phyloP scores from a whole-genome alignment of 1,140 invertebrate species.

The Samia ricini region DNA sequence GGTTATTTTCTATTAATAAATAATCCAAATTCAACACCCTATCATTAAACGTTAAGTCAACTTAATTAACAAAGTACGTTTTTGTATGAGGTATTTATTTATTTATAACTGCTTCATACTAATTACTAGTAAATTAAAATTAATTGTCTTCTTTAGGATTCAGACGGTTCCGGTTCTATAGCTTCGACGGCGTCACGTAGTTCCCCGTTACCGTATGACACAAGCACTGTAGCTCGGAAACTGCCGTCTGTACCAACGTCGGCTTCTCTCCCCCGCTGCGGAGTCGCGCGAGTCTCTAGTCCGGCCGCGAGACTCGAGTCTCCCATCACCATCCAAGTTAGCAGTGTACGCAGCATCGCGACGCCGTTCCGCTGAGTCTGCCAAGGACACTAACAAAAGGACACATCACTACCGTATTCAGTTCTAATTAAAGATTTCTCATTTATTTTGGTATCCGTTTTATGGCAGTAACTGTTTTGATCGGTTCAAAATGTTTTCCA shows the following conservation, averaged over 20 bases:
- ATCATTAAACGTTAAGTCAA: too few relatives aligned
- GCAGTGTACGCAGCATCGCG: slow-evolving; percentile 76
- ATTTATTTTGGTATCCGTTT: neutral
- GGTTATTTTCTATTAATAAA: too few relatives aligned
- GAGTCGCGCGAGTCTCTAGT: slow-evolving; percentile 72
- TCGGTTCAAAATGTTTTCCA: neutral
- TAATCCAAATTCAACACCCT: too few relatives aligned
- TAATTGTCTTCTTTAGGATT: slow-evolving; percentile 56
- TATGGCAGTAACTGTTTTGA: neutral
- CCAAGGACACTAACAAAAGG: slow-evolving; percentile 72
- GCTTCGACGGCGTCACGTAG: slow-evolving; percentile 63
- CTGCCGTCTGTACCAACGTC: slow-evolving; percentile 79
- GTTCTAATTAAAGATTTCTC: slow-evolving; percentile 71
- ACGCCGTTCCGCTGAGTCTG: slow-evolving; percentile 78
- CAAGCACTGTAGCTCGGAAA: slow-evolving; percentile 76
- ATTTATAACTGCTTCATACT: too few relatives aligned
- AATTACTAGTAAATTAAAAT: too few relatives aligned
- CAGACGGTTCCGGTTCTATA: slow-evolving; percentile 70
- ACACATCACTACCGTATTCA: slow-evolving; percentile 84
- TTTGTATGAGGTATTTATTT: too few relatives aligned
- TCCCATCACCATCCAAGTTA: slow-evolving; percentile 80
- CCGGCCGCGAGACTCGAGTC: slow-evolving; percentile 72
- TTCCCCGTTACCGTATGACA: slow-evolving; percentile 67
- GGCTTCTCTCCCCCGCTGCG: slow-evolving; percentile 66
- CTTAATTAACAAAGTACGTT: too few relatives aligned